phyloP scores from a whole-genome alignment of 2,113 vertebrate genomes.

The Phalacrocorax brasilianus region DNA sequence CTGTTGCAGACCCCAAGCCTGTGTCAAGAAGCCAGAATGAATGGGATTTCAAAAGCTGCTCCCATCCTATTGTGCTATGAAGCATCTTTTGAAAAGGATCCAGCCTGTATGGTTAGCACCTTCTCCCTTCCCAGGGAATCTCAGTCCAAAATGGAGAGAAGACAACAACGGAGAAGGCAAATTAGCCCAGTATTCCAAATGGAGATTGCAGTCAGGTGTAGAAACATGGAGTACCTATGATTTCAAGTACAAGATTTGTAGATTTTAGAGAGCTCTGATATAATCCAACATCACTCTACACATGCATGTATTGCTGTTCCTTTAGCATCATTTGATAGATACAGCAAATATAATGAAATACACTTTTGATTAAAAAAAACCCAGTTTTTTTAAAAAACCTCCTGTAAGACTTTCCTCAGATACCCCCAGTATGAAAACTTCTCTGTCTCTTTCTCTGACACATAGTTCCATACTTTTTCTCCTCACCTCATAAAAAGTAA shows the following conservation, averaged over 20 bases:
- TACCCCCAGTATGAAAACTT: neutral
- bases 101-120: neutral
- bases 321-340: neutral
- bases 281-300: neutral
- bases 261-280: neutral
- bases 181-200: neutral
- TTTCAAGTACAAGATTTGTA: neutral
- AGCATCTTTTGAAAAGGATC: slow-evolving; percentile 35
- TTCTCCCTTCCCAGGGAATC: neutral
- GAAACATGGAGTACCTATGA: neutral
- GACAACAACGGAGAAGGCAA: neutral
- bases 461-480: neutral
- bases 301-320: neutral
- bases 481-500: slow-evolving; percentile 18
- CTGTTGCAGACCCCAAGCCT: slow-evolving; percentile 17
- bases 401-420: neutral
- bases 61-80: neutral
- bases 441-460: neutral
- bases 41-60: slow-evolving; percentile 39
- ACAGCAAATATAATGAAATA: neutral
- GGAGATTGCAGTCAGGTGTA: neutral
- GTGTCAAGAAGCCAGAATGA: slow-evolving; percentile 27
- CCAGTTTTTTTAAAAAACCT: neutral
- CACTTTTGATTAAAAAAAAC: neutral
- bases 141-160: slow-evolving; percentile 17